Base-by-base conservation (phyloP, 23 tunicate species). In the Botrylloides violaceus region DNA sequence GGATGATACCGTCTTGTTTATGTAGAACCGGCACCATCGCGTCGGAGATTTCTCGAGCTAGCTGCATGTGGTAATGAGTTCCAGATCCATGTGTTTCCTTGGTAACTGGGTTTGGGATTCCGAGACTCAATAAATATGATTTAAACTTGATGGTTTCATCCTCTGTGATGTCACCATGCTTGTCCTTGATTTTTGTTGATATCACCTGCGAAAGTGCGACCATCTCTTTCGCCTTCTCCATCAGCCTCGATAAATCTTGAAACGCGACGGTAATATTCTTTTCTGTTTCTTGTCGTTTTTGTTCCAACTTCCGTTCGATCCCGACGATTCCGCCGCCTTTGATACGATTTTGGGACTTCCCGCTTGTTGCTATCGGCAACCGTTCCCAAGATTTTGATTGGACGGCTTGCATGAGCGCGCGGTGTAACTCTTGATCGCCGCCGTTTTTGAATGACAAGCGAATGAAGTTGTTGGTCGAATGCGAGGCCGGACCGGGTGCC, bases 191-290 rank as follows among this genome's bases (percentile, higher is more conserved):
- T 66, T 90, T 90, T 34, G 80, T 24, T 12, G 97, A 85, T 20
- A 90, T 83, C 49, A 39, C 76, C 31, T 73, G 29, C 4, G 90
- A 83, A 2, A 90, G 65, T 1, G 66, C 27, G 22, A 90, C 97
- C 97, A 90, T 90, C 74, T 90, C 97, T 62, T 90, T 90, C 4
- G 97, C 97, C 71, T 90, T 90, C 57, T 79, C 90, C 75, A 90
- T 90, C 48, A 90, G 76, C 34, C 83, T 79, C 4, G 90, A 77
- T 28, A 90, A 63, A 49, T 90, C 97, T 83, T 90, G 80, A 74
- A 90, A 90, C 6, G 97, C 97, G 0, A 81, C 86, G 6, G 95
- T 80, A 29, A 87, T 87, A 56, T 76, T 87, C 27, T 77, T 30
- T 36, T 76, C 82, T 23, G 86, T 76, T 55, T 49, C 62, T 36